Conservation (phyloP, 92 coral and sea anemone genomes). For the Pocillopora grandis region DNA sequence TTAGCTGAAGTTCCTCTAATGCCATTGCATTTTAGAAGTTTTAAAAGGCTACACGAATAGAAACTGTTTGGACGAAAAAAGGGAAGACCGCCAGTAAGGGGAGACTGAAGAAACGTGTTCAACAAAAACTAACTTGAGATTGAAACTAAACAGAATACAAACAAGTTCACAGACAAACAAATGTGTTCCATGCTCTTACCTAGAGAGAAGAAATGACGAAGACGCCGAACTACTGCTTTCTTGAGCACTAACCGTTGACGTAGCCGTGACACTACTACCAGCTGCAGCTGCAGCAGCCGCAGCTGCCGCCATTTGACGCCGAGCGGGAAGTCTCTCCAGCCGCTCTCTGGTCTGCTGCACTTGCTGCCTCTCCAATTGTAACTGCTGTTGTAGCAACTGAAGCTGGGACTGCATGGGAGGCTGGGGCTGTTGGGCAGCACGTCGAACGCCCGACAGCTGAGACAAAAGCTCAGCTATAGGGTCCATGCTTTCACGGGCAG, state of each 20-base stretch:
- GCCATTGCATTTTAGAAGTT: too few relatives aligned
- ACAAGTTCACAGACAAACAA: neutral
- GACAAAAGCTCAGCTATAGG: constrained; percentile 97
- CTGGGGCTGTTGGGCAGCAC: constrained; percentile 96
- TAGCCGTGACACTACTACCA: constrained; percentile 46
- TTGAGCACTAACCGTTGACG: constrained; percentile 56
- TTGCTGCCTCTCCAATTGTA: constrained; percentile 94
- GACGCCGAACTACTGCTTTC: constrained; percentile 68
- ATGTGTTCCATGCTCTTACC: constrained; percentile 48
- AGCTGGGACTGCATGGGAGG: constrained; percentile 97
- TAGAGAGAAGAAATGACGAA: constrained; percentile 87
- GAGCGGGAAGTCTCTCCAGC: constrained; percentile 88
- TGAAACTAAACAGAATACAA: too few relatives aligned
- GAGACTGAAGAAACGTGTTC: too few relatives aligned
- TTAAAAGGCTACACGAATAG: too few relatives aligned
- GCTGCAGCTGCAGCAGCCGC: constrained; percentile 69
- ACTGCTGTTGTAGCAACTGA: constrained; percentile 91
- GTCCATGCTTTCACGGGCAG: constrained; percentile 94
- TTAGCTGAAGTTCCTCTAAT: too few relatives aligned
- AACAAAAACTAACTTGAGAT: too few relatives aligned
- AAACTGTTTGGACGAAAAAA: too few relatives aligned
- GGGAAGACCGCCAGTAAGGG: too few relatives aligned
- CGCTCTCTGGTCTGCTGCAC: constrained; percentile 98
- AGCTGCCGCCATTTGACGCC: constrained; percentile 79
- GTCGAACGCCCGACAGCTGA: constrained; percentile 96